Evolutionary conservation across 2,888 invertebrate genomes (phyloP), one percentile per base, ranked within the genome.

Genomic region (Cosmia pyralina): DNA sequence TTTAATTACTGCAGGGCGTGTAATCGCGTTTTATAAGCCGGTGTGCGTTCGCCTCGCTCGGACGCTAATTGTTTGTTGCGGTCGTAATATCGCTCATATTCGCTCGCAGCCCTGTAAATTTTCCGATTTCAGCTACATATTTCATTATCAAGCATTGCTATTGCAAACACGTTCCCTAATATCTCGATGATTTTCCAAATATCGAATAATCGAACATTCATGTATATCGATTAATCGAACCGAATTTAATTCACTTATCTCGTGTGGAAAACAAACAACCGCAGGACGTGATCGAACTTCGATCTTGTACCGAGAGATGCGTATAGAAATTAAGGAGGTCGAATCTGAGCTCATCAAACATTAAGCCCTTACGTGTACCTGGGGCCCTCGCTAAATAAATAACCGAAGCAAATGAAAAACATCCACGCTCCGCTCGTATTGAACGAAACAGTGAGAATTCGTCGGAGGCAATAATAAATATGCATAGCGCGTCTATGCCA

Each of bases 401-500:
- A 95, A 93, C 89, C 89, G 86, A 87, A 91, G 91, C 91, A 94
- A 95, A 95, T 95, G 95, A 96, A 96, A 96, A 96, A 96, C 95
- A 93, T 89, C 92, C 93, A 92, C 93, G 93, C 93, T 88, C 89
- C 83, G 85, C 81, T 88, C 82, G 89, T 88, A 92, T 93, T 91
- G 93, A 93, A 93, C 77, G 81, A 86, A 85, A 84, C 93, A 90
- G 93, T 93, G 94, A 92, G 95, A 94, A 95, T 94, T 94, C 92
- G 93, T 91, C 87, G 92, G 93, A 92, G 92, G 92, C 90, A 90
- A 93, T 94, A 93, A 96, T 96, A 95, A 96, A 96, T 96, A 96
- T 96, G 96, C 96, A 96, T 95, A 94, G 93, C 95, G 94, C 95
- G 96, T 96, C 94, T 94, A 93, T 94, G 92, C 92, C 94, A 92